These are phyloP conservation scores for Synanceia verrucosa DNA, from an alignment of 2,797 vertebrate genomes.

Conservation along the genomic window DNA sequence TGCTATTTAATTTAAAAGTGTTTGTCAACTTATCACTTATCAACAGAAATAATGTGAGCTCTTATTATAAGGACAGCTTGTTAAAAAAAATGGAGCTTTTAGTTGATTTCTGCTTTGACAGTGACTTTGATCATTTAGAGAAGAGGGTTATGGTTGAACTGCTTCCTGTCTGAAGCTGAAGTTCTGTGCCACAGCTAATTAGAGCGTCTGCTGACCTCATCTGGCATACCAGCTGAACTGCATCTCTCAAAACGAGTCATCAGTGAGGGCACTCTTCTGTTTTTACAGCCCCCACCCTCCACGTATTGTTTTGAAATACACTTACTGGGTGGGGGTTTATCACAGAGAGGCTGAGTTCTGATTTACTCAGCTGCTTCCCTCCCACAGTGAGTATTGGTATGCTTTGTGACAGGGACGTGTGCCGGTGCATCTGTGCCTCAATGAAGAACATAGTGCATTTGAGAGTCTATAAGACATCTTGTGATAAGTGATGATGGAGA, in stretches of 20 bases:
- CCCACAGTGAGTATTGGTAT: constrained; percentile 67
- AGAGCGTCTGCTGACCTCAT: constrained; percentile 62
- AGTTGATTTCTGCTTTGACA: constrained; percentile 11
- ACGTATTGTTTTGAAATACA: constrained; percentile 68
- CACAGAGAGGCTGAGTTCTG: constrained; percentile 49
- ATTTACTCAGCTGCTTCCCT: constrained; percentile 78
- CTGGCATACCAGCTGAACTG: constrained; percentile 46
- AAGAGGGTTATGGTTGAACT: constrained; percentile 12
- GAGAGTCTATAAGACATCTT: constrained; percentile 30
- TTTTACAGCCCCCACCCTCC: constrained; percentile 50
- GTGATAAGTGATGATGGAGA: constrained; percentile 25
- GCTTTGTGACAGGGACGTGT: constrained; percentile 61
- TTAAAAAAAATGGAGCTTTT: background rate
- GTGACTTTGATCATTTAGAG: constrained; percentile 18
- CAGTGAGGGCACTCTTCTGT: constrained; percentile 31
- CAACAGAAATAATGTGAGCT: background rate
- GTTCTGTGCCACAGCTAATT: background rate
- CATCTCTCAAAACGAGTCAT: constrained; percentile 25
- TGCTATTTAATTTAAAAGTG: background rate
- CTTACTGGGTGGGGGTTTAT: constrained; percentile 30
- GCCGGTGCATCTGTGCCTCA: constrained; percentile 58
- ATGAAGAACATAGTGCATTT: constrained; percentile 51
- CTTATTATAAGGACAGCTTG: background rate
- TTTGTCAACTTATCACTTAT: background rate
- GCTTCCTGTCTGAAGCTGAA: background rate